phyloP scores from a whole-genome alignment of 2,888 invertebrate species.

The Rhagium mordax region DNA sequence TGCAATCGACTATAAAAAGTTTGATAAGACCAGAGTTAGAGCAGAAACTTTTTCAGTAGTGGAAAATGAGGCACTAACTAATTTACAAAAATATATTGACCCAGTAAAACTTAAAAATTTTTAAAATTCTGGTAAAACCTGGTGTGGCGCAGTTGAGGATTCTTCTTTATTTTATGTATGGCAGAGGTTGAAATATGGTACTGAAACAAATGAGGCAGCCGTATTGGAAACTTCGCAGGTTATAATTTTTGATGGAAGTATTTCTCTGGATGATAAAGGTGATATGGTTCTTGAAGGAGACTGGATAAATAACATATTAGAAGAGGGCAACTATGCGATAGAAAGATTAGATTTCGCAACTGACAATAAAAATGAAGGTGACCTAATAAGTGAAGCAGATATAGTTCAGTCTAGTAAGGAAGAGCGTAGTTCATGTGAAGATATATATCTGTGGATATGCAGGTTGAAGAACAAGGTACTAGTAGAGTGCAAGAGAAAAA shows the following conservation, averaged over 20 bases:
- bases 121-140: background rate
- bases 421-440: background rate
- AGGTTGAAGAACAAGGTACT: no score
- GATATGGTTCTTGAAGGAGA: background rate
- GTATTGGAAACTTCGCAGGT: no score
- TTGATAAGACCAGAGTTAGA: background rate
- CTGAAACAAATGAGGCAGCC: no score
- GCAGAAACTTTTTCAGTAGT: no score
- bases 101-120: background rate
- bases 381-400: background rate
- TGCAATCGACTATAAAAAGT: constrained; percentile 38
- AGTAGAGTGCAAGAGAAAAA: no score
- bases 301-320: background rate
- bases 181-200: no score
- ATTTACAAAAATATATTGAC: background rate
- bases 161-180: background rate
- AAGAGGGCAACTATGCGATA: background rate
- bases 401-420: background rate
- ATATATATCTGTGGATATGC: no score
- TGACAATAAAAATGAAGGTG: no score
- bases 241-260: no score
- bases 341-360: background rate
- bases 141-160: background rate
- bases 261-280: no score
- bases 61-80: no score